phyloP scores from a whole-genome alignment of 2,888 invertebrate species.

The Drosophila mercatorum region DNA sequence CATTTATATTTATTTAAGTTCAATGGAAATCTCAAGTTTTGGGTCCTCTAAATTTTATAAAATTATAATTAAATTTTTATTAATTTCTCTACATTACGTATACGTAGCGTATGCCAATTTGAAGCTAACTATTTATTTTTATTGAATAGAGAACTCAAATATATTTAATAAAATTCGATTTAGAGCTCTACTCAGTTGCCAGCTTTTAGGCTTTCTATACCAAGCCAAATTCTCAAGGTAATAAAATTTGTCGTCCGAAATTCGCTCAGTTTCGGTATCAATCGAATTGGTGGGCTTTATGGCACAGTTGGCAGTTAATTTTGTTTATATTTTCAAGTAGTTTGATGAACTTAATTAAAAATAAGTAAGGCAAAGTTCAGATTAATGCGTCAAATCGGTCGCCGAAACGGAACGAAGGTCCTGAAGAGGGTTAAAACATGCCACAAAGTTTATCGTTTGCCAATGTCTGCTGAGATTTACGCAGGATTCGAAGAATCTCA shows the following conservation, averaged over 20 bases:
- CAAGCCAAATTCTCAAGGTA: neutral
- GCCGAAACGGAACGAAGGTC: constrained; percentile 35
- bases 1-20: too few species aligned
- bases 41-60: too few species aligned
- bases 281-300: constrained; percentile 3
- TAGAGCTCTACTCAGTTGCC: too few species aligned
- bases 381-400: constrained; percentile 61
- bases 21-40: too few species aligned
- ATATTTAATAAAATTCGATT: too few species aligned
- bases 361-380: constrained; percentile 72
- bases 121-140: too few species aligned
- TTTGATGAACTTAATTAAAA: constrained; percentile 79
- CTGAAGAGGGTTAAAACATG: constrained; percentile 49
- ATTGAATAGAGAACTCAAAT: too few species aligned
- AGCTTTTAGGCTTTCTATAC: too few species aligned
- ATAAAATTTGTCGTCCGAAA: neutral
- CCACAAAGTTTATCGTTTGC: constrained; percentile 48
- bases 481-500: constrained; percentile 8
- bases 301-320: constrained; percentile 54
- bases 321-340: constrained; percentile 75
- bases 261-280: constrained; percentile 2
- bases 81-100: neutral
- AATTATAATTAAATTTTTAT: too few species aligned
- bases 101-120: neutral
- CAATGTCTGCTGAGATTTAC: constrained; percentile 42